phyloP scores from a whole-genome alignment of 2,113 vertebrate genomes.

The Psilopogon haemacephalus region DNA sequence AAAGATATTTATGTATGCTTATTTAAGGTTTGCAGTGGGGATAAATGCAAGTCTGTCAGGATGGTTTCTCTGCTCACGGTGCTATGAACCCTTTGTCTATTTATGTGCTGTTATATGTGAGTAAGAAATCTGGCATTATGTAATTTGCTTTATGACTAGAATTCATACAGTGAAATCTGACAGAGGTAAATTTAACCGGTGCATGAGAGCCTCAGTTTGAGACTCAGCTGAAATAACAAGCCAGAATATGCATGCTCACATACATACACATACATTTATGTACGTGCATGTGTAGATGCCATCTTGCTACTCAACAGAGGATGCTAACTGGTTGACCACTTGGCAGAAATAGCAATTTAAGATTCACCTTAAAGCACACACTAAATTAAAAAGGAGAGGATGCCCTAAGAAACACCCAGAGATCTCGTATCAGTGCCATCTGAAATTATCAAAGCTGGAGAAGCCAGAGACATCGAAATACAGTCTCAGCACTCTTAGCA shows the following conservation, averaged over 20 bases:
- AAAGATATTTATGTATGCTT: slow-evolving; percentile 42
- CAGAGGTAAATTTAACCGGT: neutral
- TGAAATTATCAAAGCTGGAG: neutral
- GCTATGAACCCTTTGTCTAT: neutral
- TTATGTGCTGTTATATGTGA: neutral
- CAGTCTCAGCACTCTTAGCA: neutral
- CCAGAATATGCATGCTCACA: neutral
- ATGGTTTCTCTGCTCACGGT: neutral
- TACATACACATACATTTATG: fast-evolving
- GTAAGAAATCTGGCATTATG: neutral
- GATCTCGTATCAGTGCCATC: neutral
- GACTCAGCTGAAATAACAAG: slow-evolving; percentile 15
- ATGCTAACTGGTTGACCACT: neutral
- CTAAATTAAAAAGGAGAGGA: neutral
- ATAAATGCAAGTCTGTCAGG: slow-evolving; percentile 3
- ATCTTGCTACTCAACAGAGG: neutral
- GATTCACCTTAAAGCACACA: neutral
- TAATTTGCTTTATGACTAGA: neutral
- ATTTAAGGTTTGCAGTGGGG: neutral
- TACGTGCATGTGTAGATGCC: neutral
- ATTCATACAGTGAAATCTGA: neutral
- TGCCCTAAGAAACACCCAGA: neutral
- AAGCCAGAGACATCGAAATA: fast-evolving
- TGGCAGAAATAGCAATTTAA: neutral
- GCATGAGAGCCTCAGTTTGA: neutral